Evolutionary conservation across 2,888 invertebrate species (phyloP), one percentile per base, ranked within the genome.

Genomic region (Gymnoscelis rufifasciata): DNA sequence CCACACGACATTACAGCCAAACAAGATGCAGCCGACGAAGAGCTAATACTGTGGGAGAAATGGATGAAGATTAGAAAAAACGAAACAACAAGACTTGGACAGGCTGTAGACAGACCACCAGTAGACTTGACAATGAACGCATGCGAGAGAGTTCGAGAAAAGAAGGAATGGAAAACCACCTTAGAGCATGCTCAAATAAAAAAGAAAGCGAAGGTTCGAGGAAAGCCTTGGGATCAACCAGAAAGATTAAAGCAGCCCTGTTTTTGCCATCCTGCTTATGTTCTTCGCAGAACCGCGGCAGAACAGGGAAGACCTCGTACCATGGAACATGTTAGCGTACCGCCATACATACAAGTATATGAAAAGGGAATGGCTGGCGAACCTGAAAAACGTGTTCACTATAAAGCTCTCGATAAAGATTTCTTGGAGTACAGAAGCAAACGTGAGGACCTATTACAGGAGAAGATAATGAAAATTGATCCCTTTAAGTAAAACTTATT

Each of bases 61-160:
- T 87, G 87, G 86, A 68, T 82, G 51, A 60, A 68, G 56, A 78
- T 83, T 33, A 68, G 88, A 49, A 67, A 69, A 55, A 74, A 78
- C 2, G 86, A 86, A 57, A 71, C 68, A 0, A 55, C 52, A 4
- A 58, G 62, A 23, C 66, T 88, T 23, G 71, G 66, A 0, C 52
- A 66, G 35, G 62, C 51, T 31, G 63, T 73, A 0, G 39, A 61
- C 1, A 64, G 74, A 43, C 60, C 68, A 26, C 78, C 83, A 27
- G 72, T 54, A 1, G 83, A 87, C 43, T 59, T 88, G 12, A 57
- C 73, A 7, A 86, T 88, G 84, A 87, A 87, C 52, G 52, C 77
- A 13, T 38, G 73, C 7, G 74, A 74, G 29, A 72, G 70, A 26
- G 48, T 71, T 1, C 68, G 84, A 1, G 68, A 75, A 51, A 70